These are phyloP conservation scores for Nymphalis io DNA, from an alignment of 1,140 invertebrate species.

Conservation along the genomic window DNA sequence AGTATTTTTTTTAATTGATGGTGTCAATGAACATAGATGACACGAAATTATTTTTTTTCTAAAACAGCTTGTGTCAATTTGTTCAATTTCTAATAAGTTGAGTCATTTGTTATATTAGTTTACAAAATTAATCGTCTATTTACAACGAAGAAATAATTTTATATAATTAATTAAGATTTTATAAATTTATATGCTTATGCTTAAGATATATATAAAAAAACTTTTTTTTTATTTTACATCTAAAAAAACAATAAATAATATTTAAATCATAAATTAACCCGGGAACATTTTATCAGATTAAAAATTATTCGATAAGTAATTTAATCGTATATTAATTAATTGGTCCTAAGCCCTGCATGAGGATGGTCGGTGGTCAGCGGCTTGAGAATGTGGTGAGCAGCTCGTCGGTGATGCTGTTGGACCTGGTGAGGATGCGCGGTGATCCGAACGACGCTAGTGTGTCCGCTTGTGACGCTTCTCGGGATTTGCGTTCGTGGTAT, in stretches of 20 bases:
- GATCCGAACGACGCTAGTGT: constrained; percentile 80
- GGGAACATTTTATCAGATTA: neutral
- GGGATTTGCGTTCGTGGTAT: constrained; percentile 85
- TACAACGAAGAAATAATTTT: neutral
- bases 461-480: constrained; percentile 82
- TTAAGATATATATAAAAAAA: too few relatives aligned
- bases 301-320: neutral
- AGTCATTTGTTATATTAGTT: neutral
- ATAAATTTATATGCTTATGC: neutral
- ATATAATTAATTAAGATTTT: neutral
- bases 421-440: constrained; percentile 84
- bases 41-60: neutral
- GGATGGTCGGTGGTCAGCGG: constrained; percentile 38
- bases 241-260: too few relatives aligned
- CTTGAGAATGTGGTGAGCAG: constrained; percentile 83
- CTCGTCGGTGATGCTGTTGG: constrained; percentile 91
- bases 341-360: constrained; percentile 20
- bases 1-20: constrained; percentile 3
- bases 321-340: constrained; percentile 13
- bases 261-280: neutral
- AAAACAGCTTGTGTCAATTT: neutral
- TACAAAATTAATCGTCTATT: neutral
- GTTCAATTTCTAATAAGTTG: too few relatives aligned
- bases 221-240: too few relatives aligned
- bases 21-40: neutral